Percentiles rank a stretch among this genome's conserved stretches.
phyloP scores from a whole-genome alignment of 2,888 invertebrate genomes.

The Polymixis flavicincta region DNA sequence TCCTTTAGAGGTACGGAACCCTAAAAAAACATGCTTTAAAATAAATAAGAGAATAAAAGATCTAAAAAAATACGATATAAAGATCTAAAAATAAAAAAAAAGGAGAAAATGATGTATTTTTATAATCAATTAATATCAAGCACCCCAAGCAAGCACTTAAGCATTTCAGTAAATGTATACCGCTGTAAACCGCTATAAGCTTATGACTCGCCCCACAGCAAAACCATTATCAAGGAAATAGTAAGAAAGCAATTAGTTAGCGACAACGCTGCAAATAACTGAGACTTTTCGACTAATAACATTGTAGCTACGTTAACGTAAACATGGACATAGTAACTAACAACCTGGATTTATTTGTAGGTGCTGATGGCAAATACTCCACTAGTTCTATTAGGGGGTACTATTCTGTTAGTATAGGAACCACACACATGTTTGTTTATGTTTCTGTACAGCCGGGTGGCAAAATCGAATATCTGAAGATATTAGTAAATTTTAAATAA shows the following conservation, averaged over 20 bases:
- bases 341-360: conserved; percentile 28
- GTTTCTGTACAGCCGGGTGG: neutral
- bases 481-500: no score
- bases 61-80: no score
- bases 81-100: no score
- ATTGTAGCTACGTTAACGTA: conserved; percentile 49
- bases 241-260: conserved; percentile 88
- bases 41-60: no score
- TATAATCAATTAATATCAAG: no score
- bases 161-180: no score
- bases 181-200: conserved; percentile 19
- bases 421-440: neutral
- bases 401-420: neutral
- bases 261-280: conserved; percentile 66
- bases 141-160: no score
- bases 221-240: conserved; percentile 84
- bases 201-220: conserved; percentile 56
- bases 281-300: conserved; percentile 68
- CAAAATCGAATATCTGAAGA: neutral
- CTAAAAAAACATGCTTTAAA: no score
- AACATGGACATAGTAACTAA: conserved; percentile 38
- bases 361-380: conserved; percentile 20
- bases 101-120: no score
- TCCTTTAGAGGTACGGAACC: no score
- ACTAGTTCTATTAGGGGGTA: neutral